Conservation (phyloP, 2,888 invertebrate species). For the Melangyna quadrimaculata region DNA sequence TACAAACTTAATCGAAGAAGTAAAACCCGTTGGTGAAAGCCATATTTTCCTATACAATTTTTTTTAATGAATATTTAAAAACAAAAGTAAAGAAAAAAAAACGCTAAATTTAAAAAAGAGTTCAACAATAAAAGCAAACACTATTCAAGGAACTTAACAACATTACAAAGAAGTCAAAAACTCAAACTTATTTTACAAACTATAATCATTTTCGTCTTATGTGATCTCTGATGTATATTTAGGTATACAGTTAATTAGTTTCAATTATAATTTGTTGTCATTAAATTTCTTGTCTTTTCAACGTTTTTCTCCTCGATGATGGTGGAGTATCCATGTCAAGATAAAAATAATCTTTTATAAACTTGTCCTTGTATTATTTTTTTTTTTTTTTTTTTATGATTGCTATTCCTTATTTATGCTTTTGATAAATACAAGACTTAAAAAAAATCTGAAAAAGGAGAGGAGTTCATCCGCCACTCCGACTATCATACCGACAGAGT, state of each 20-base stretch:
- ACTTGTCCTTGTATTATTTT: neutral
- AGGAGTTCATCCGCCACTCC: slow-evolving; percentile 49
- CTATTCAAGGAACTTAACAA: neutral
- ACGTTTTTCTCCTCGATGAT: neutral
- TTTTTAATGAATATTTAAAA: neutral
- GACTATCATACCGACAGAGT: slow-evolving; percentile 25
- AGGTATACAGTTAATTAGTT: neutral
- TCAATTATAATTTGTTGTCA: neutral
- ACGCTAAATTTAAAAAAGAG: neutral
- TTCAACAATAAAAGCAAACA: neutral
- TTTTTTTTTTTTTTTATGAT: neutral
- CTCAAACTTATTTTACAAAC: neutral
- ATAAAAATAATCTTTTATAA: slow-evolving; percentile 11
- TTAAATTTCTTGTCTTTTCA: neutral
- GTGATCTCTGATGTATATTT: no score
- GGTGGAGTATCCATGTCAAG: neutral
- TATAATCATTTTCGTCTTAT: neutral
- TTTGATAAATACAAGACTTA: neutral
- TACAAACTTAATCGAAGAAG: no score
- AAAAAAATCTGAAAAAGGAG: neutral
- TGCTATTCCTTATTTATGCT: neutral
- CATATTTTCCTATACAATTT: no score
- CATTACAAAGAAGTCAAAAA: neutral
- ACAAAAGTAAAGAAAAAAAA: neutral
- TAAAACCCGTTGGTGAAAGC: no score